Conservation (phyloP, 1,140 invertebrate genomes). For the Drosophila serrata region DNA sequence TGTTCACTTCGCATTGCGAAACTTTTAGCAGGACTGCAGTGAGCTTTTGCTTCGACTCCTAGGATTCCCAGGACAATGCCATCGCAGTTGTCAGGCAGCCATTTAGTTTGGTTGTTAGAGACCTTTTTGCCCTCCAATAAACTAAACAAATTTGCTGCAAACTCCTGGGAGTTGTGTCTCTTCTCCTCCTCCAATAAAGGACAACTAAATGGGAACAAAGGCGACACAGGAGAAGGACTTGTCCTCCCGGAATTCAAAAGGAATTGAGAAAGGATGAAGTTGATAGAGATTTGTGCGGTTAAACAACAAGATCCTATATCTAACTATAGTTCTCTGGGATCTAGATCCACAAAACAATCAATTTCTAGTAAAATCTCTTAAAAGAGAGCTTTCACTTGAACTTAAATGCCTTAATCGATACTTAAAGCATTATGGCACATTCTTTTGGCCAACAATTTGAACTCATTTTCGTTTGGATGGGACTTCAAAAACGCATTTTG, state of each 20-base stretch:
- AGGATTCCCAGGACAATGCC: constrained; percentile 40
- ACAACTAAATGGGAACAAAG: constrained; percentile 28
- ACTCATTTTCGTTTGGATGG: constrained; percentile 26
- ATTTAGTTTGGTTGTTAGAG: constrained; percentile 38
- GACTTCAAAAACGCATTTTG: constrained; percentile 25
- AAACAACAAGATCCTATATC: neutral
- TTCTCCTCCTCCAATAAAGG: neutral
- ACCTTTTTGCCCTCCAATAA: constrained; percentile 51
- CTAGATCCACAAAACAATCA: too few species aligned
- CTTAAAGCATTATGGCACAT: constrained; percentile 19
- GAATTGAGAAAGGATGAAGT: neutral
- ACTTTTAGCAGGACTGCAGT: constrained; percentile 62
- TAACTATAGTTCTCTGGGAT: neutral
- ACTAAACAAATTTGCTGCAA: constrained; percentile 69
- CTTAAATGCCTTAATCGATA: neutral
- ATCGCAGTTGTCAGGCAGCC: constrained; percentile 48
- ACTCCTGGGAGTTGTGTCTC: too few species aligned
- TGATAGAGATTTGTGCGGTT: neutral
- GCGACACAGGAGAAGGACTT: constrained; percentile 8
- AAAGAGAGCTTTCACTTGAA: neutral
- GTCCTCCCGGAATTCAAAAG: constrained; percentile 9
- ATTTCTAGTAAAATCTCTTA: neutral
- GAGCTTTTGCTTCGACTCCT: neutral
- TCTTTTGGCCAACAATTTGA: constrained; percentile 15
- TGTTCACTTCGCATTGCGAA: constrained; percentile 68